Evolutionary conservation across 2,888 invertebrate species (phyloP).

Genomic region (Cerceris ruficornis): DNA sequence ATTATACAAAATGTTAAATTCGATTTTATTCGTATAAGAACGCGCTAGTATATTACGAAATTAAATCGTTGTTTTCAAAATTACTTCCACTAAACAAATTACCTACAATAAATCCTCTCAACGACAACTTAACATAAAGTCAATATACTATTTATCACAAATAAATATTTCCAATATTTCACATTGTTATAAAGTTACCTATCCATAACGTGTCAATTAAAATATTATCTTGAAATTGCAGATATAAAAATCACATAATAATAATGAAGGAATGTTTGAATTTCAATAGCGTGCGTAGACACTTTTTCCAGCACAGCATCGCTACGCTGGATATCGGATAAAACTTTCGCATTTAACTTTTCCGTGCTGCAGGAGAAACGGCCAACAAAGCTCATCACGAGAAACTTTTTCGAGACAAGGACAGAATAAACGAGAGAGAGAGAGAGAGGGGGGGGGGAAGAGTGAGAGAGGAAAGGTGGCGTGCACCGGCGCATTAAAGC

Average conservation of each 20-base stretch:
- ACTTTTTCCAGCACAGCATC: conserved; percentile 69
- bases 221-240: background rate
- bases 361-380: conserved; percentile 78
- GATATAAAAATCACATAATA: conserved; percentile 22
- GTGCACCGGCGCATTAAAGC: conserved; percentile 62
- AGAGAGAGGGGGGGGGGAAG: conserved; percentile 41
- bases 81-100: no score
- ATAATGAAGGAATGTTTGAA: conserved; percentile 38
- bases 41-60: background rate
- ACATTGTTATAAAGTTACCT: no score
- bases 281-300: conserved; percentile 61
- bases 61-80: background rate
- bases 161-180: no score
- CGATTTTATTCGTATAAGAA: no score
- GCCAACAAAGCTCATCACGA: conserved; percentile 80
- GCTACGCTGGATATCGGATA: conserved; percentile 77
- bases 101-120: no score
- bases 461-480: conserved; percentile 48
- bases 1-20: no score
- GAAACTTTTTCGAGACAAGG: conserved; percentile 80
- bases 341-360: conserved; percentile 81
- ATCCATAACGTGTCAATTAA: no score
- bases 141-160: no score
- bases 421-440: conserved; percentile 61
- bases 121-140: no score